A percentile compares a stretch with the other conserved stretches of the same genome.
These are phyloP conservation scores for Quadroppia sp. DNA, from an alignment of 2,888 invertebrate genomes.

Conservation along the genomic window DNA sequence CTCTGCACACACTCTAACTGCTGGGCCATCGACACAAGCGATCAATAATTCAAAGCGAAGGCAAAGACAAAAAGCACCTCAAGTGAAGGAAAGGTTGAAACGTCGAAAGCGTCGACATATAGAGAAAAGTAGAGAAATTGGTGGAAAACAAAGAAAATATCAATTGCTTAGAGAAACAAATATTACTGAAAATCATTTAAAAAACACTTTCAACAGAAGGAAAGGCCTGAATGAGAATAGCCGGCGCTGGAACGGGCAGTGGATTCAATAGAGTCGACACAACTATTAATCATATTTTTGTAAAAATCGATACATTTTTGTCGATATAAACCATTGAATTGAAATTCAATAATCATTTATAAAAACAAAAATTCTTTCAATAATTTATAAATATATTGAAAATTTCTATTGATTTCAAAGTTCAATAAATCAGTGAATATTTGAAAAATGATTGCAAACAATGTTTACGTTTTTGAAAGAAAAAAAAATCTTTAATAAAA, in stretches of 20 bases:
- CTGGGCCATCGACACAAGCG: background rate
- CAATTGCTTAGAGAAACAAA: background rate
- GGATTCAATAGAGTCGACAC: background rate
- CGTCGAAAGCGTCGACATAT: background rate
- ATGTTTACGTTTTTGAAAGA: no score
- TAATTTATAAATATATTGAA: no score
- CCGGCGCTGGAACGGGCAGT: background rate
- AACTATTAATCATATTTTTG: background rate
- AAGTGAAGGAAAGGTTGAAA: constrained; percentile 25
- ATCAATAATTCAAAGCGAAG: constrained; percentile 29
- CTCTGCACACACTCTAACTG: constrained; percentile 13
- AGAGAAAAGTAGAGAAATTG: constrained; percentile 11
- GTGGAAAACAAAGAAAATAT: background rate
- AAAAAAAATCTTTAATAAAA: no score
- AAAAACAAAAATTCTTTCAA: no score
- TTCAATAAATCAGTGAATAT: no score
- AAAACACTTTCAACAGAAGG: background rate
- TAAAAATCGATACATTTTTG: no score
- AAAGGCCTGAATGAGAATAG: background rate
- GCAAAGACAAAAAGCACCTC: constrained; percentile 4
- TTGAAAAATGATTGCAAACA: no score
- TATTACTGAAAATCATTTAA: background rate
- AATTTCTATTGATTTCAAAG: no score
- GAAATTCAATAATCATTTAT: no score
- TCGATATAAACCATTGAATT: no score